Base-by-base conservation (phyloP, 2,113 vertebrate genomes). In the Notothenia rossii region DNA sequence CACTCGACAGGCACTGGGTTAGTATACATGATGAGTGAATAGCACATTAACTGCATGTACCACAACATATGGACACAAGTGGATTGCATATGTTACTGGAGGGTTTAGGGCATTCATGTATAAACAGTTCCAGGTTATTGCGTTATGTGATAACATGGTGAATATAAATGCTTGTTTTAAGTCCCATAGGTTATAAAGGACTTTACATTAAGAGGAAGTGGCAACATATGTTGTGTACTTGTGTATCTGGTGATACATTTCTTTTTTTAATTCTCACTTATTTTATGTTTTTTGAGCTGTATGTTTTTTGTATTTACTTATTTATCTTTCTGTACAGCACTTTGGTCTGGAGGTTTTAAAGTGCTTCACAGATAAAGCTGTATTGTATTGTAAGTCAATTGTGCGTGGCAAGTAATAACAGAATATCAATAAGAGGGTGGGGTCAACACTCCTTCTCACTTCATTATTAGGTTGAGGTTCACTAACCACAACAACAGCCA, bases 41-140 rank as follows among this genome's bases (percentile, higher is more conserved):
- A 14, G 25, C 3, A 54, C 22, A 79, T 60, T 2, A 62, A 71
- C 0, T 0, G 7, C 7, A 17, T 51, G 48, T 10, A n/a, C 10
- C 18, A 51, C 12, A 53, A 66, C 64, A 48, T 48, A 15, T 71
- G 60, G 51, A 48, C 64, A 60, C 56, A 54, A 49, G 79, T 50
- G n/a, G 49, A 62, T 25, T 29, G 59, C 43, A 61, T 62, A 15
- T 61, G 4, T 81, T 33, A 40, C 12, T 48, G 0, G 29, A 18
- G 55, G 7, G 17, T 54, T 77, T 15, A 20, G 7, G 40, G 64
- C 8, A 40, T 4, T 14, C 4, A 29, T 29, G 10, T 10, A 0
- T 36, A 10, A 2, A 40, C 15, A 46, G 11, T n/a, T 43, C 12
- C 13, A 51, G 46, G 10, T 43, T 53, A 56, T 13, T n/a, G 11